Conservation (phyloP, 2,113 vertebrate species). For the Planiliza haematocheilus region DNA sequence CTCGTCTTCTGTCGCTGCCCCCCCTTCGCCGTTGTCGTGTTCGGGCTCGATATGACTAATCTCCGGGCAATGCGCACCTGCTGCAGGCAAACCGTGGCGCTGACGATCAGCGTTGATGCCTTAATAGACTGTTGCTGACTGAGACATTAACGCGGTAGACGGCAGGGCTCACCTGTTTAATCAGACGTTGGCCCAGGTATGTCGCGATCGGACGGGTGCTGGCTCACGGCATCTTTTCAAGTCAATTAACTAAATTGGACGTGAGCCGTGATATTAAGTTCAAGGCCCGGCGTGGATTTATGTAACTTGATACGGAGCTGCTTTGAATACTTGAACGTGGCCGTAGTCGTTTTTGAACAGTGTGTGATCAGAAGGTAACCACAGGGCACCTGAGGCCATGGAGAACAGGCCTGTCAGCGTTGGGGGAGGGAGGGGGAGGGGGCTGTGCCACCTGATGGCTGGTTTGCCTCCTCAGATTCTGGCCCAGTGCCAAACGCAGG, state of each 20-base stretch:
- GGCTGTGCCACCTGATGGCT: constrained; percentile 39
- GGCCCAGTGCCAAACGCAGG: constrained; percentile 38
- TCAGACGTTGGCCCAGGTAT: constrained; percentile 26
- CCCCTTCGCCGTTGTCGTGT: constrained; percentile 12
- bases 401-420: constrained; percentile 29
- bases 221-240: no score
- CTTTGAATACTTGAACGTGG: no score
- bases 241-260: no score
- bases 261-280: constrained; percentile 1
- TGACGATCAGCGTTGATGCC: constrained; percentile 34
- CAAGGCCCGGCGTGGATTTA: no score
- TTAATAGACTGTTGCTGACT: constrained; percentile 63
- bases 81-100: constrained; percentile 36
- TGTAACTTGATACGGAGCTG: no score
- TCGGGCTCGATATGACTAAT: constrained; percentile 24
- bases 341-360: no score
- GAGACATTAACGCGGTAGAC: constrained; percentile 43
- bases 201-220: no score
- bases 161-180: constrained; percentile 38
- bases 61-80: constrained; percentile 39
- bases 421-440: constrained; percentile 9
- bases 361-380: constrained; percentile 3
- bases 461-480: constrained; percentile 32
- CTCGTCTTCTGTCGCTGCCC: constrained; percentile 12
- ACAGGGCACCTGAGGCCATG: constrained; percentile 36